Conservation (phyloP, 2,113 vertebrate species). For the Pleuronectes platessa region DNA sequence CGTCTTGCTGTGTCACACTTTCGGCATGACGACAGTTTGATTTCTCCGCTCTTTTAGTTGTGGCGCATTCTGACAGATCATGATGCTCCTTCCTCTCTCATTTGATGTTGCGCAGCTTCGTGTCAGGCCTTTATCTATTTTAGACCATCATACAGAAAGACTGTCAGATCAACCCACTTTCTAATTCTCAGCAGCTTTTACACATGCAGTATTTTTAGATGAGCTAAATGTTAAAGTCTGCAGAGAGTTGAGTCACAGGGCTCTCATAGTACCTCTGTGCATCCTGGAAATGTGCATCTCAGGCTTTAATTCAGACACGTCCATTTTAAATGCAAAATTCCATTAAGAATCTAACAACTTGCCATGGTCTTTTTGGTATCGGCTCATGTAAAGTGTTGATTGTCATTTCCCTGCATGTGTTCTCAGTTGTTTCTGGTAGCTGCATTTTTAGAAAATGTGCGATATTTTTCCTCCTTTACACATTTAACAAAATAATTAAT, state of each 20-base stretch:
- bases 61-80: not conserved
- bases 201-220: conserved; percentile 67
- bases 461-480: not conserved
- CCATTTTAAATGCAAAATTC: not conserved
- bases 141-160: conserved; percentile 12
- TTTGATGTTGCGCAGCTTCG: not conserved
- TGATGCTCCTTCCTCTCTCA: not conserved
- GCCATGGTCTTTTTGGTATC: not conserved
- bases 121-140: conserved; percentile 10
- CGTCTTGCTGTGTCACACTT: not conserved
- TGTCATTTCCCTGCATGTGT: conserved; percentile 14
- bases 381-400: not conserved
- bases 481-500: not conserved
- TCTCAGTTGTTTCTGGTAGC: conserved; percentile 21
- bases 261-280: not conserved
- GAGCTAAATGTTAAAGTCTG: conserved; percentile 58
- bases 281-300: no score
- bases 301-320: no score
- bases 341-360: no score
- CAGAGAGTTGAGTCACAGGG: conserved; percentile 24
- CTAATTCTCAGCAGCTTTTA: conserved; percentile 58
- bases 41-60: not conserved
- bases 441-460: conserved; percentile 13
- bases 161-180: conserved; percentile 58
- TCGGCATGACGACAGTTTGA: not conserved